These are phyloP conservation scores for Tetragnatha versicolor DNA, from an alignment of 1,140 invertebrate genomes.

Conservation along the genomic window DNA sequence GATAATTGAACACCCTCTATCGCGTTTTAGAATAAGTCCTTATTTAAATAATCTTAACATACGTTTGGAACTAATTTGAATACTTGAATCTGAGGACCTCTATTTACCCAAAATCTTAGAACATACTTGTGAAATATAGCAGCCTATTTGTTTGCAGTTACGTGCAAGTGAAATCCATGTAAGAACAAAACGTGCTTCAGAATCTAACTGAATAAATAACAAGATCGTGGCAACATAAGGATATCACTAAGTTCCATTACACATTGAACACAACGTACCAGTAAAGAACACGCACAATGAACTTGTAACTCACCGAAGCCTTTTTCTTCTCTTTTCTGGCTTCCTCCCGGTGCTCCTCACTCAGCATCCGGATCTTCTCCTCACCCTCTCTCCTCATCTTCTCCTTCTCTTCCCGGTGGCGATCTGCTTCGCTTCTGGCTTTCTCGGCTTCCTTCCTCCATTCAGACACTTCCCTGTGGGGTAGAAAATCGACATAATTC, in stretches of 20 bases:
- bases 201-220: neutral
- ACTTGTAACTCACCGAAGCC: neutral
- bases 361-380: conserved; percentile 23
- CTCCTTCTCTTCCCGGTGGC: conserved; percentile 5
- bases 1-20: too few species aligned
- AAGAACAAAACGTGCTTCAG: too few species aligned
- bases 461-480: conserved; percentile 9
- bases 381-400: conserved; percentile 25
- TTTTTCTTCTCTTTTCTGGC: conserved; percentile 31
- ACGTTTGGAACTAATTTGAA: too few species aligned
- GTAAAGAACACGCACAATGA: neutral
- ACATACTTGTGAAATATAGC: too few species aligned
- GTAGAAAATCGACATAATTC: too few species aligned
- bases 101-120: too few species aligned
- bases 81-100: too few species aligned
- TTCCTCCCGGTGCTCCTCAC: conserved; percentile 24
- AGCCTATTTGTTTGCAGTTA: too few species aligned
- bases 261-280: neutral
- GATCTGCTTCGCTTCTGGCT: neutral
- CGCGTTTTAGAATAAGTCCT: too few species aligned
- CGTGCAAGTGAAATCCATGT: too few species aligned
- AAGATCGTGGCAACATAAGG: neutral
- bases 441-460: conserved; percentile 22
- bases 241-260: neutral
- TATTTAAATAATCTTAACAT: too few species aligned